Percentiles rank a stretch among this genome's conserved stretches.
Evolutionary conservation across 2,888 invertebrate species (phyloP).

Genomic region (Agrochola circellaris): DNA sequence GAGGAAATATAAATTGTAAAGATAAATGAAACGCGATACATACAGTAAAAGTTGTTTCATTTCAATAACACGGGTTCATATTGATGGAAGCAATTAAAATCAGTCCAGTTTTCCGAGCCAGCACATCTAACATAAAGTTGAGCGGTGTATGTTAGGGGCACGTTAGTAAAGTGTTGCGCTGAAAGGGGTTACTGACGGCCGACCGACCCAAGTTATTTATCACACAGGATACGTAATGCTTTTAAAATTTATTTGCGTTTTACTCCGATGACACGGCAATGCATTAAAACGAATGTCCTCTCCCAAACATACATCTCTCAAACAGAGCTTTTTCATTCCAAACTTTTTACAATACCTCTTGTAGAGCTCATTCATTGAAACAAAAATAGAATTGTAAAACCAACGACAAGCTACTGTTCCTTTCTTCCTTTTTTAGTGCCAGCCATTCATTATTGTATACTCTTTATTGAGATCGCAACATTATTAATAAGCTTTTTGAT

Average conservation of each 20-base stretch:
- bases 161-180: constrained; percentile 63
- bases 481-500: constrained; percentile 78
- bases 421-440: constrained; percentile 65
- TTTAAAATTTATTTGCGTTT: constrained; percentile 88
- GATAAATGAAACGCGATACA: constrained; percentile 63
- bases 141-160: constrained; percentile 33
- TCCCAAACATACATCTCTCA: constrained; percentile 77
- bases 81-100: constrained; percentile 64
- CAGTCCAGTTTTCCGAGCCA: constrained; percentile 60
- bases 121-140: constrained; percentile 51
- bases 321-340: constrained; percentile 58
- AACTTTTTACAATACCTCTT: constrained; percentile 64
- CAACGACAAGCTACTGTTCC: constrained; percentile 61
- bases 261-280: constrained; percentile 78
- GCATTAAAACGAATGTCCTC: constrained; percentile 79
- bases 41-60: constrained; percentile 61
- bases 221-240: constrained; percentile 83
- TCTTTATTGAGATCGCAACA: constrained; percentile 74
- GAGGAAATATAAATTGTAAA: constrained; percentile 62
- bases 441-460: constrained; percentile 71
- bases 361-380: constrained; percentile 74
- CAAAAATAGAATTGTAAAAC: constrained; percentile 74
- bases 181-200: constrained; percentile 81
- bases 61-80: constrained; percentile 60
- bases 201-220: constrained; percentile 84